Percentiles rank a stretch among this genome's conserved stretches.
phyloP scores from a whole-genome alignment of 2,113 vertebrate species.

The Sterna hirundo region DNA sequence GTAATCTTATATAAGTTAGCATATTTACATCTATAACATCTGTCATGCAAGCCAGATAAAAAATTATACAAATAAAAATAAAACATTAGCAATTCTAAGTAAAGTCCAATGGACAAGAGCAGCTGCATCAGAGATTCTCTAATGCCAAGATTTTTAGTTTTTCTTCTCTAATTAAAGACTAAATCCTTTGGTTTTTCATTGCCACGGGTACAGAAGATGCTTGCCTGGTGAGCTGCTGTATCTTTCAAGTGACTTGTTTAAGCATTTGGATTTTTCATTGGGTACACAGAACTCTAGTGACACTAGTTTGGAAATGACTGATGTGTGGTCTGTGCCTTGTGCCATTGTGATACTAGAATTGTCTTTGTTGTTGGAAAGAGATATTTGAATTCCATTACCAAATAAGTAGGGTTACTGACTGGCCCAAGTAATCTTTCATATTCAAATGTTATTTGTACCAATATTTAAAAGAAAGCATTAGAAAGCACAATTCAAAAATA shows the following conservation, averaged over 20 bases:
- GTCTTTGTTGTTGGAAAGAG: not conserved
- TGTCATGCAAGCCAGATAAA: not conserved
- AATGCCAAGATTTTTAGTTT: not conserved
- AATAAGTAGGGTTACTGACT: not conserved
- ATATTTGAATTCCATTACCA: not conserved
- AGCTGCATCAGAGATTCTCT: not conserved
- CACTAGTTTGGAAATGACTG: not conserved
- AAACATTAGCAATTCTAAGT: not conserved
- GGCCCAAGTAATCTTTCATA: not conserved
- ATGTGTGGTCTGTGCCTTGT: not conserved
- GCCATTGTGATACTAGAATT: not conserved
- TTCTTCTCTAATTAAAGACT: not conserved
- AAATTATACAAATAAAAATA: not conserved
- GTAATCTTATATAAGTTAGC: not conserved
- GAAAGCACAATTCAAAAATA: not conserved
- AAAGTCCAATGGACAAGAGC: constrained; percentile 7
- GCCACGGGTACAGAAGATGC: not conserved
- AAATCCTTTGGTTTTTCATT: not conserved
- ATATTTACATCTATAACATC: not conserved
- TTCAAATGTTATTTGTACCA: not conserved
- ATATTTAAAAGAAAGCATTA: not conserved
- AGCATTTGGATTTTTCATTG: not conserved
- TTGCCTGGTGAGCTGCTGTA: not conserved
- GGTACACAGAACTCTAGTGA: not conserved
- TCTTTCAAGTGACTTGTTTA: not conserved